Evolutionary conservation across 2,113 vertebrate genomes (phyloP).

Genomic region (Neodon shergylaensis): DNA sequence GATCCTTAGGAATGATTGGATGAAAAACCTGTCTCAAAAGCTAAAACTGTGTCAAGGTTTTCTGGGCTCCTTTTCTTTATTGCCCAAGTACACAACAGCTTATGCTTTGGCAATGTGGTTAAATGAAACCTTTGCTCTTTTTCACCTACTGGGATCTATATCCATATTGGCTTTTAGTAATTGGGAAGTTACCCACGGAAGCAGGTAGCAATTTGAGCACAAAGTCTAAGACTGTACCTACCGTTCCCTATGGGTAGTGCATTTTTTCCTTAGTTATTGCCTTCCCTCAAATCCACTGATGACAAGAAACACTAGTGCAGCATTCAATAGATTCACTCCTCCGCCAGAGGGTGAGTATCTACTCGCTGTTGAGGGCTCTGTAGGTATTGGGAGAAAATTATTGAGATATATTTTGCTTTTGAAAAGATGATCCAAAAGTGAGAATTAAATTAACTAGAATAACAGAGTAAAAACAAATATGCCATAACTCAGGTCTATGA

Average conservation of each 20-base stretch:
- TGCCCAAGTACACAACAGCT: not conserved
- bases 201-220: not conserved
- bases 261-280: not conserved
- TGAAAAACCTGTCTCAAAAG: conserved; percentile 38
- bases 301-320: not conserved
- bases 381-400: not conserved
- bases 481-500: not conserved
- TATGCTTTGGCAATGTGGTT: conserved; percentile 22
- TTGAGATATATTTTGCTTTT: not conserved
- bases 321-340: not conserved
- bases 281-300: not conserved
- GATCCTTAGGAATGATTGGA: conserved; percentile 45
- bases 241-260: accelerated
- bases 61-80: not conserved
- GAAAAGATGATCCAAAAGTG: not conserved
- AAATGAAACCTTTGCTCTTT: conserved; percentile 1
- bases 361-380: not conserved
- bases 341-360: not conserved
- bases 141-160: not conserved
- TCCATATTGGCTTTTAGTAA: not conserved
- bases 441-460: not conserved
- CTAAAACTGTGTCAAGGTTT: conserved; percentile 13
- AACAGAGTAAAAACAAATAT: not conserved
- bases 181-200: not conserved
- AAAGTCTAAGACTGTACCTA: not conserved